Percentiles rank a stretch among this genome's conserved stretches.
Evolutionary conservation across 2,113 vertebrate species (phyloP).

Genomic region (Acanthisitta chloris): DNA sequence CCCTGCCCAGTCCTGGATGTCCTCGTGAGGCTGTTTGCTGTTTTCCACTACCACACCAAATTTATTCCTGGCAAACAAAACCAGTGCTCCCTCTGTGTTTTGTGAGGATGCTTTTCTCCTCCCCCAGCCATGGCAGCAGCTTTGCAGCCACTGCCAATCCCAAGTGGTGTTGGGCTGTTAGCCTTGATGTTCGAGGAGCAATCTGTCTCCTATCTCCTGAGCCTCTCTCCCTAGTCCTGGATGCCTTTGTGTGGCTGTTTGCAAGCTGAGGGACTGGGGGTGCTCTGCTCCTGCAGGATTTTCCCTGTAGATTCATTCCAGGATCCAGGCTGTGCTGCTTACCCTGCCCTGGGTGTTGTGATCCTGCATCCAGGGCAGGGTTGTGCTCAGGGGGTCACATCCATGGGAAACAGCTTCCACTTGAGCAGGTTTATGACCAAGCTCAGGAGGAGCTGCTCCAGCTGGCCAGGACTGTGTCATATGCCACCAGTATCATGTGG

Average conservation of each 20-base stretch:
- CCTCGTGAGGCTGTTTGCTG: too few species aligned
- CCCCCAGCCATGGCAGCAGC: neutral
- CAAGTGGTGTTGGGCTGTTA: neutral
- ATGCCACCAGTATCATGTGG: neutral
- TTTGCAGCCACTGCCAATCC: conserved; percentile 9
- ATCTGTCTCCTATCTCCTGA: neutral
- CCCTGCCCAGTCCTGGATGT: too few species aligned
- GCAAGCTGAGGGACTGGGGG: neutral
- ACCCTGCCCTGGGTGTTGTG: neutral
- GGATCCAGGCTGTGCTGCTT: neutral
- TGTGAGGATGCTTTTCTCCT: neutral
- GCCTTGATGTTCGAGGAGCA: neutral
- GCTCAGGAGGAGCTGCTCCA: neutral
- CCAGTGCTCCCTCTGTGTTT: neutral
- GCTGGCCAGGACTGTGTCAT: neutral
- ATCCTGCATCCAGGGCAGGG: neutral
- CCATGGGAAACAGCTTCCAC: neutral
- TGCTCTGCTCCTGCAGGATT: neutral
- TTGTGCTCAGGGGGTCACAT: neutral
- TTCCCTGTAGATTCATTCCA: neutral
- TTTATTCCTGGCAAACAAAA: neutral
- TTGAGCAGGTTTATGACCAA: neutral
- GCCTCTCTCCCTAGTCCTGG: neutral
- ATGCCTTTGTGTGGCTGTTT: neutral
- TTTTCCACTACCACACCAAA: neutral